phyloP scores from a whole-genome alignment of 64 coral and sea anemone species.

The Montipora sp. region DNA sequence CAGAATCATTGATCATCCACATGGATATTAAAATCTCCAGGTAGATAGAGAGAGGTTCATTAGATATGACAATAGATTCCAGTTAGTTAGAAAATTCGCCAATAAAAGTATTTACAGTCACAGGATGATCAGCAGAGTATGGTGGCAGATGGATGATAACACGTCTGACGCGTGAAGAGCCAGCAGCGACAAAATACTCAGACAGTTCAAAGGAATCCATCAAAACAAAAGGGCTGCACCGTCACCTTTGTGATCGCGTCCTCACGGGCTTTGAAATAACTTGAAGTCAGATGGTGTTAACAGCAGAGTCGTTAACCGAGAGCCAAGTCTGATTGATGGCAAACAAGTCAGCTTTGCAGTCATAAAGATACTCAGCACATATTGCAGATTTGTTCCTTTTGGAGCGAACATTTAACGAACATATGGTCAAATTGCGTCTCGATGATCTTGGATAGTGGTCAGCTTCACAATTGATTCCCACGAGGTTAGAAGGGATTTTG shows the following conservation, averaged over 20 bases:
- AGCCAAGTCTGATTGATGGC: too few species aligned
- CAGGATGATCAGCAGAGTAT: constrained; percentile 3
- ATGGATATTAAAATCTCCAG: constrained; percentile 8
- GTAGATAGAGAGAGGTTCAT: background rate
- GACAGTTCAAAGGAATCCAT: background rate
- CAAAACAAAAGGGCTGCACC: background rate
- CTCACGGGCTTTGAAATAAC: background rate
- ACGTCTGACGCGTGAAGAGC: background rate
- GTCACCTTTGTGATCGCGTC: background rate
- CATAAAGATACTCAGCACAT: too few species aligned
- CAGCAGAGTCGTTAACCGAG: too few species aligned
- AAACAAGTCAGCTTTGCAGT: too few species aligned
- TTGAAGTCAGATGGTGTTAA: too few species aligned
- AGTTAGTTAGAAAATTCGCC: background rate
- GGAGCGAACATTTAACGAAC: too few species aligned
- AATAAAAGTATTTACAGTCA: background rate
- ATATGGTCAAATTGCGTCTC: too few species aligned
- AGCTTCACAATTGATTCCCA: too few species aligned
- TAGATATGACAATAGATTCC: too few species aligned
- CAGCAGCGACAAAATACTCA: background rate
- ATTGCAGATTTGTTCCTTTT: too few species aligned
- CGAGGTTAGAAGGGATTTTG: too few species aligned
- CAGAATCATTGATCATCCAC: background rate
- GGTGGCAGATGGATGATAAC: constrained; percentile 1
- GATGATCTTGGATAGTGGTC: too few species aligned